Conservation (phyloP, 2,888 invertebrate species). For the Abscondita cerata region DNA sequence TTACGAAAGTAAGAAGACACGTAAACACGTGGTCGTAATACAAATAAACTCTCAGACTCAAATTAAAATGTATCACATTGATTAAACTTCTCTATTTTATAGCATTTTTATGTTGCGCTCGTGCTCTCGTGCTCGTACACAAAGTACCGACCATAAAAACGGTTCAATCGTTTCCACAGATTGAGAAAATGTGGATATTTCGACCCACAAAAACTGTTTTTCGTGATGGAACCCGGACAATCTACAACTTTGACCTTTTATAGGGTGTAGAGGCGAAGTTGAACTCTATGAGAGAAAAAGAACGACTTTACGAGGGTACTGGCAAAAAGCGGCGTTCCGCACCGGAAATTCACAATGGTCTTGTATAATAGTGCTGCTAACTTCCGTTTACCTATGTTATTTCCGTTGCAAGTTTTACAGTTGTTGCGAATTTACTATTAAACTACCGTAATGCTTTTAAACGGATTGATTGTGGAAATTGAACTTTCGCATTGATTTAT, state of each 20-base stretch:
- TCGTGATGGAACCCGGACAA: slow-evolving; percentile 11
- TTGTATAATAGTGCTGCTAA: slow-evolving; percentile 39
- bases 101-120: slow-evolving; percentile 37
- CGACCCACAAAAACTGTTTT: slow-evolving; percentile 12
- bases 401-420: slow-evolving; percentile 32
- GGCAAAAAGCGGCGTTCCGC: slow-evolving; percentile 41
- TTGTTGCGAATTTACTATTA: slow-evolving; percentile 9
- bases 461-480: not conserved
- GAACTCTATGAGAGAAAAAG: slow-evolving; percentile 19
- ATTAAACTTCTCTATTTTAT: slow-evolving; percentile 36
- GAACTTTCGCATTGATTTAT: not conserved
- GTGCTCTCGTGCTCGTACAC: slow-evolving; percentile 35
- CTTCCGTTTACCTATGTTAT: slow-evolving; percentile 41
- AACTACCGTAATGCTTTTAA: slow-evolving; percentile 15
- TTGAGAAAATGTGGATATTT: slow-evolving; percentile 29
- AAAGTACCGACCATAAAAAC: slow-evolving; percentile 36
- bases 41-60: slow-evolving; percentile 24
- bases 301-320: slow-evolving; percentile 32
- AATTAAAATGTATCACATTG: slow-evolving; percentile 40
- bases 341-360: slow-evolving; percentile 39
- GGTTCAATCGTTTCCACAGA: slow-evolving; percentile 31
- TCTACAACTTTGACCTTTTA: slow-evolving; percentile 30
- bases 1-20: slow-evolving; percentile 9
- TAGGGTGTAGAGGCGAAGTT: slow-evolving; percentile 29
- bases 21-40: slow-evolving; percentile 25